Base-by-base conservation (phyloP, 2,113 vertebrate genomes). In the Oryzias celebensis region DNA sequence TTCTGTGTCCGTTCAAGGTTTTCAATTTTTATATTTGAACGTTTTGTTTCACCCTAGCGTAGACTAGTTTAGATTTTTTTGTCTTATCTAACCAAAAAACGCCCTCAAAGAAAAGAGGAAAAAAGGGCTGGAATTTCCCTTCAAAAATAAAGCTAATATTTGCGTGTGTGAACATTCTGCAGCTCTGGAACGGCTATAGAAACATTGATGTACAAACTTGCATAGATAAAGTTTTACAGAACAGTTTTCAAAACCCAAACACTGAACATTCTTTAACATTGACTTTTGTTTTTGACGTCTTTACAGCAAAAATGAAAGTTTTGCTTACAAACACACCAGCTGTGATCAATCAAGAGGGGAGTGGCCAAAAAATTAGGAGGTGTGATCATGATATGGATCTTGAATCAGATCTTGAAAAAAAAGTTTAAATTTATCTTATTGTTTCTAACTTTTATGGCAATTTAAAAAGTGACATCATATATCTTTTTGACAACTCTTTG, bases 161-260 rank as follows among this genome's bases (percentile, higher is more conserved):
- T 31, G 53, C 23, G 28, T 24, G 43, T 52, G 23, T 13, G 4
- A 49, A 75, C 78, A 75, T 73, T 75, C 73, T 61, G 65, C 48
- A 62, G 48, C 52, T 65, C 49, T 24, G 58, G 41, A 60, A 46
- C 61, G 23, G 43, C 28, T 68, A 31, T 52, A 49, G 62, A 43
- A 81, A 75, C 48, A 65, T 24, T 72, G 56, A 84, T 77, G 85
- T 84, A 88, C 85, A 90, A 89, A 90, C 87, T 89, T 91, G 90
- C 89, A 90, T 91, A 90, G 88, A 89, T 86, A 84, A 82, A 85
- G 83, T 87, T 84, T 84, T 85, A 76, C 23, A 77, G 73, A 84
- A 84, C 83, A 85, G 81, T 75, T 82, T 79, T 41, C 49, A 43
- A 65, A 54, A 75, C 59, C 82, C 67, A 57, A 66, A 73, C 67